Evolutionary conservation across 2,888 invertebrate species (phyloP).

Genomic region (Deladenus siricidicola): DNA sequence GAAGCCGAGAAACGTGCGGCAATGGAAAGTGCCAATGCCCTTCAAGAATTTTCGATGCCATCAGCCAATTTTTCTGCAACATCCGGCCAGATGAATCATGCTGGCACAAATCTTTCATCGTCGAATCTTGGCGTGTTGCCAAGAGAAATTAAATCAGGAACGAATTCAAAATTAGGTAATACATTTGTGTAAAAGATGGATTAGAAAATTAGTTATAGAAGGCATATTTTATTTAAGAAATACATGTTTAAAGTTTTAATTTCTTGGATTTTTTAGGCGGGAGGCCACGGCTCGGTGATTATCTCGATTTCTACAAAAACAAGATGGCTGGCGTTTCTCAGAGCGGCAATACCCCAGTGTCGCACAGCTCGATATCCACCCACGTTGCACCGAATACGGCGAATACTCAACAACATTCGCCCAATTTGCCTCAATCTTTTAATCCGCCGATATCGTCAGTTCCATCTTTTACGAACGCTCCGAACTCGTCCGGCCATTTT

Average conservation of each 20-base stretch:
- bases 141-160: too few species aligned
- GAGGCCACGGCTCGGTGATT: background rate
- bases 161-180: too few species aligned
- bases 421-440: background rate
- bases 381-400: too few species aligned
- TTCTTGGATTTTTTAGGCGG: background rate
- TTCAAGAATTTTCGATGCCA: background rate
- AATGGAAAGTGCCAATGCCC: background rate
- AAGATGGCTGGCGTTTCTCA: conserved; percentile 3
- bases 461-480: background rate
- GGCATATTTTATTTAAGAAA: too few species aligned
- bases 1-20: background rate
- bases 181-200: too few species aligned
- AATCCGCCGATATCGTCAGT: background rate
- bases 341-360: too few species aligned
- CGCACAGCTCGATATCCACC: too few species aligned
- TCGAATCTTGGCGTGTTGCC: too few species aligned
- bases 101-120: background rate
- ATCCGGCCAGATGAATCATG: too few species aligned
- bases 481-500: background rate
- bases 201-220: too few species aligned
- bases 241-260: background rate
- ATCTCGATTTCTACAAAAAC: conserved; percentile 1
- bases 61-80: too few species aligned
- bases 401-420: background rate